Conservation (phyloP, 1,140 invertebrate genomes). For the Hyposmocoma kahamanoa region DNA sequence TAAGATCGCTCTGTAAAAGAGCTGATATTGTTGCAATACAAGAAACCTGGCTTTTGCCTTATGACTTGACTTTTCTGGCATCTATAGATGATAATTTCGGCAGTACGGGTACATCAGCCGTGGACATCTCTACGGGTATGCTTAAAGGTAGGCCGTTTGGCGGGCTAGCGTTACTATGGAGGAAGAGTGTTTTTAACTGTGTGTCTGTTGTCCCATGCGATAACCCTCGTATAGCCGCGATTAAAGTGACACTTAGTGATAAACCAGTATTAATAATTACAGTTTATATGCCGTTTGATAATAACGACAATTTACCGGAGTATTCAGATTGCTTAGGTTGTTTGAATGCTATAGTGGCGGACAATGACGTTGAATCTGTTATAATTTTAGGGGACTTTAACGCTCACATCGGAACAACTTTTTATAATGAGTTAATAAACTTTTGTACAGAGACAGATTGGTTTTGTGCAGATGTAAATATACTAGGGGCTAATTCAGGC, state of each 20-base stretch:
- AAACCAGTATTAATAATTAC: neutral
- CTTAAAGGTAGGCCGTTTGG: neutral
- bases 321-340: neutral
- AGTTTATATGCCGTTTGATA: conserved; percentile 1
- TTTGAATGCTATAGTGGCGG: neutral
- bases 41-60: neutral
- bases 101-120: neutral
- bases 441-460: neutral
- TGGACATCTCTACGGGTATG: neutral
- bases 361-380: neutral
- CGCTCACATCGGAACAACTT: neutral
- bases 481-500: neutral
- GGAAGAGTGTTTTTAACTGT: neutral
- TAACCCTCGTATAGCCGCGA: neutral
- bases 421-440: neutral
- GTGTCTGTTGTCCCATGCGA: neutral
- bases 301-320: neutral
- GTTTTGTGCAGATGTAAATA: neutral
- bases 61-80: neutral
- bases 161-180: conserved; percentile 3
- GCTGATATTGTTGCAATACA: neutral
- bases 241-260: neutral
- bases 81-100: neutral
- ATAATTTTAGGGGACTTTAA: neutral
- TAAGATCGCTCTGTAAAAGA: conserved; percentile 1